Base-by-base conservation (phyloP, 1,140 invertebrate species). In the Drosophila carrolli region DNA sequence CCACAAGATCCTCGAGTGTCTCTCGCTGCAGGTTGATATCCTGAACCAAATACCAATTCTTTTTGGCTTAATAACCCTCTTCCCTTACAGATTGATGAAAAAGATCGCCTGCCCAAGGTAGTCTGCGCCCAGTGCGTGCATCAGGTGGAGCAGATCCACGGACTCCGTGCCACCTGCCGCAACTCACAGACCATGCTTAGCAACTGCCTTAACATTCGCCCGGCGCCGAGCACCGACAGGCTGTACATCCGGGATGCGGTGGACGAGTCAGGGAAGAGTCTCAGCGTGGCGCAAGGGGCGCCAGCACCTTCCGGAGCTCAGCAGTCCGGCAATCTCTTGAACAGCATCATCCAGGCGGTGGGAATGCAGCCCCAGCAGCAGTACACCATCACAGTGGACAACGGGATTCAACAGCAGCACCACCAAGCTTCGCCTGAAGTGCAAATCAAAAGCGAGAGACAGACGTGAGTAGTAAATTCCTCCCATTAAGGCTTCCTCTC, bases 91-190 rank as follows among this genome's bases (percentile, higher is more conserved):
- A 93, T 96, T 16, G 92, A 94, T 51, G 95, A 95, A 88, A 94
- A 95, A 77, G 95, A 96, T 91, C 95, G 94, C 10, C 89, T 96
- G 60, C 95, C 95, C 53, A 96, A 96, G 93, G 94, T 95, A 19
- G 93, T 96, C n/a, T 96, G 95, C 78, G 93, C 93, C 5, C 93
- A 94, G 46, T 96, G 95, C 81, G 89, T 95, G 37, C 93, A 94
- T 71, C 95, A 95, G 66, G 76, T 96, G 47, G 95, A 96, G 56
- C 94, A 92, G 40, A 94, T 94, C 55, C 93, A 94, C 75, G 93
- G 94, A 19, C 95, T 96, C 83, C 92, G 95, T 60, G 94, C 95
- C 72, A 94, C 94, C n/a, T 95, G 95, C 70, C 93, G 94, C 2
- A 95, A 93, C 71, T 95, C 95, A 0, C 95, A 96, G 88, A 93